Percentiles rank a stretch among this genome's conserved stretches.
These are phyloP conservation scores for Tachystola acroxantha DNA, from an alignment of 2,888 invertebrate genomes.

Conservation along the genomic window DNA sequence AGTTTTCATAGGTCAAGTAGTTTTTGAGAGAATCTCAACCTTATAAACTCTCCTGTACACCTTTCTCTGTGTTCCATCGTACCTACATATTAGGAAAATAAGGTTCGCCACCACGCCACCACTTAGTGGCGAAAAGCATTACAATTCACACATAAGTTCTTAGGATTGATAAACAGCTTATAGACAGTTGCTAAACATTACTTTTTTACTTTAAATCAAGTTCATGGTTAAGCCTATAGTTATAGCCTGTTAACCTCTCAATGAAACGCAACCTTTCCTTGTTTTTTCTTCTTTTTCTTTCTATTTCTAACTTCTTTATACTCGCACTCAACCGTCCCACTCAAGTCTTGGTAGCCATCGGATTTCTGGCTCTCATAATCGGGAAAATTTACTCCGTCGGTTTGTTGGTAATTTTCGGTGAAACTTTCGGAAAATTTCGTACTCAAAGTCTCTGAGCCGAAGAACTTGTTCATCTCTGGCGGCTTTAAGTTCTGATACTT, in stretches of 20 bases:
- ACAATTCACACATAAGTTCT: too few species aligned
- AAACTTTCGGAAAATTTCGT: slow-evolving; percentile 55
- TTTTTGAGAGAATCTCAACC: too few species aligned
- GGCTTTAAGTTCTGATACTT: slow-evolving; percentile 50
- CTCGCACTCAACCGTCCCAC: slow-evolving; percentile 48
- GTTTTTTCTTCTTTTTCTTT: slow-evolving; percentile 46
- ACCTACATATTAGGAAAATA: too few species aligned
- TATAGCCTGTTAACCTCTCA: background rate
- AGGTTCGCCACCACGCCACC: too few species aligned
- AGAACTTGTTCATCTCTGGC: slow-evolving; percentile 41
- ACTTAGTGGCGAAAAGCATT: too few species aligned
- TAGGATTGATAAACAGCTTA: too few species aligned
- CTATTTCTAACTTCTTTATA: slow-evolving; percentile 36
- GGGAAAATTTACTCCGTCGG: slow-evolving; percentile 53
- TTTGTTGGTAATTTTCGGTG: slow-evolving; percentile 58
- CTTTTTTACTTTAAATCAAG: too few species aligned
- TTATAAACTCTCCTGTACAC: too few species aligned
- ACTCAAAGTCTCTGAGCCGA: slow-evolving; percentile 59
- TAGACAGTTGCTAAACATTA: too few species aligned
- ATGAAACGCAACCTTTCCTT: slow-evolving; percentile 4
- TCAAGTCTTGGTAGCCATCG: slow-evolving; percentile 63
- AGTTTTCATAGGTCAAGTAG: too few species aligned
- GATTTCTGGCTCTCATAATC: slow-evolving; percentile 44
- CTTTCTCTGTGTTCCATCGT: too few species aligned
- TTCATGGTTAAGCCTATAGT: too few species aligned